phyloP scores from a whole-genome alignment of 2,113 vertebrate species.

The Hydrolagus affinis region DNA sequence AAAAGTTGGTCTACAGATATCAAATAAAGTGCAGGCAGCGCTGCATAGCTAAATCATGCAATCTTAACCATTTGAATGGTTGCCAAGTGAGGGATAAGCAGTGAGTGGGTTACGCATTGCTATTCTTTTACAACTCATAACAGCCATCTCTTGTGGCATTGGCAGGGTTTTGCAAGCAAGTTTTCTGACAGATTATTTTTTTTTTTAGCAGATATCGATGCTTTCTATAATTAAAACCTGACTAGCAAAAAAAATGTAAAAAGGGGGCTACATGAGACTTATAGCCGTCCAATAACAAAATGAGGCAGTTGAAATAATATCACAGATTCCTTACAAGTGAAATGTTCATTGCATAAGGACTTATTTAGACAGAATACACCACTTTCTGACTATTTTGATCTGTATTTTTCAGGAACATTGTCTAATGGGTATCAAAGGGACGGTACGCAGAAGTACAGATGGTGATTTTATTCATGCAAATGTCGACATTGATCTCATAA shows the following conservation, averaged over 20 bases:
- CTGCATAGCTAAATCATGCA: not conserved
- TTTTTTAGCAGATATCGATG: not conserved
- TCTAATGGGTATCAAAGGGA: constrained; percentile 96
- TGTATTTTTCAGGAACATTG: constrained; percentile 75
- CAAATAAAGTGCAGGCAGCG: not conserved
- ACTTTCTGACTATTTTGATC: not conserved
- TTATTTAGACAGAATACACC: not conserved
- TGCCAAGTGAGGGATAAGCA: not conserved
- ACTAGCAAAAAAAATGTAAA: not conserved
- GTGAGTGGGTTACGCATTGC: too few relatives aligned
- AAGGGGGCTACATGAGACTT: not conserved
- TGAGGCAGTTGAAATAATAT: too few relatives aligned
- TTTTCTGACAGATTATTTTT: not conserved
- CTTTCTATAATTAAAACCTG: not conserved
- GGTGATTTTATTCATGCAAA: constrained; percentile 97
- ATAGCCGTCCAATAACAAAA: not conserved
- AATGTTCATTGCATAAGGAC: not conserved
- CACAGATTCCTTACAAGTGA: not conserved
- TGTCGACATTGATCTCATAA: constrained; percentile 94
- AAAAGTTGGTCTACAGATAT: not conserved
- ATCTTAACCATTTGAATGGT: not conserved
- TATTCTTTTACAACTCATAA: not conserved
- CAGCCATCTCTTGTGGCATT: not conserved
- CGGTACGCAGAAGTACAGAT: constrained; percentile 83
- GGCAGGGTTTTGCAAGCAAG: not conserved